Evolutionary conservation across 64 coral and sea anemone genomes (phyloP).

Genomic region (Orbicella faveolata): DNA sequence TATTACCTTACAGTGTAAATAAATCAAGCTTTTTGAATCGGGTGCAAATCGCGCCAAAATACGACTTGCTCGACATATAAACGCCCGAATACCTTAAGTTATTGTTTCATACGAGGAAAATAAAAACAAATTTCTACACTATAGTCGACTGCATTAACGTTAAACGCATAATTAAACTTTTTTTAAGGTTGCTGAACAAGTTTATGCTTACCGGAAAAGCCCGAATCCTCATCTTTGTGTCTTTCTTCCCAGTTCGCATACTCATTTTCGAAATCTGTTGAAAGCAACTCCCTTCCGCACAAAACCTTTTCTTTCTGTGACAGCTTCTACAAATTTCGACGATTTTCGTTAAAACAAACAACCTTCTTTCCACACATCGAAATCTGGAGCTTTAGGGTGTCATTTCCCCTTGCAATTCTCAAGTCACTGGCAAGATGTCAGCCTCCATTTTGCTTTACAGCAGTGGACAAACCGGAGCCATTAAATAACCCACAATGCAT

Average conservation of each 20-base stretch:
- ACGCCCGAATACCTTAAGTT: not conserved
- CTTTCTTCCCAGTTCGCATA: slow-evolving; percentile 87
- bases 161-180: not conserved
- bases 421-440: not conserved
- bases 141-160: not conserved
- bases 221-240: slow-evolving; percentile 99
- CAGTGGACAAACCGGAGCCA: slow-evolving; percentile 54
- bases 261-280: slow-evolving; percentile 65
- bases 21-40: not conserved
- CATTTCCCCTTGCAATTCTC: slow-evolving; percentile 9
- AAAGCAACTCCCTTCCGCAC: slow-evolving; percentile 6
- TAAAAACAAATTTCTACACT: not conserved
- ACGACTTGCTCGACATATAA: not conserved
- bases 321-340: not conserved
- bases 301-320: not conserved
- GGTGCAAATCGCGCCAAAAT: slow-evolving; percentile 25
- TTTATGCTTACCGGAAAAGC: slow-evolving; percentile 95
- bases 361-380: not conserved
- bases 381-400: not conserved
- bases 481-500: slow-evolving; percentile 98
- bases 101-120: not conserved
- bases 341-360: not conserved
- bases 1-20: not conserved
- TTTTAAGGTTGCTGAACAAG: not conserved
- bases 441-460: slow-evolving; percentile 20